Evolutionary conservation across 1,140 invertebrate species (phyloP).

Genomic region (Helicoverpa zea): DNA sequence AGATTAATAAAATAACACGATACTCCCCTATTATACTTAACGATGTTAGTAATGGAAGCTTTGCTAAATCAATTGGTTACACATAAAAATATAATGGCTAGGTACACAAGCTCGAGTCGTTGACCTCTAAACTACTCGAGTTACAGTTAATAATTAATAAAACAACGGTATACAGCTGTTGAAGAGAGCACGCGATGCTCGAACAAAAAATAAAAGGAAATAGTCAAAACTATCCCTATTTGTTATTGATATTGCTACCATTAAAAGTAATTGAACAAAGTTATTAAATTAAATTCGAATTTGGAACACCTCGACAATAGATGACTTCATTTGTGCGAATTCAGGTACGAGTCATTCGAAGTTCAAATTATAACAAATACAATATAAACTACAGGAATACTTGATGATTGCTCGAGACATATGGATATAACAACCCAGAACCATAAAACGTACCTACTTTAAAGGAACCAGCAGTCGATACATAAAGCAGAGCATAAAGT

Average conservation of each 20-base stretch:
- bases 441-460: too few relatives aligned
- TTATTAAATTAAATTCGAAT: neutral
- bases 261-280: neutral
- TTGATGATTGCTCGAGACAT: too few relatives aligned
- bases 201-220: slow-evolving; percentile 42
- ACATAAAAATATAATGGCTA: slow-evolving; percentile 67
- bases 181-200: slow-evolving; percentile 54
- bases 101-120: slow-evolving; percentile 59
- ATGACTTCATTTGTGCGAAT: neutral
- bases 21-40: slow-evolving; percentile 13
- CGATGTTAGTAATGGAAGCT: slow-evolving; percentile 32
- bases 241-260: neutral
- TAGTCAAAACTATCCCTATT: neutral
- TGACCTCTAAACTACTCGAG: slow-evolving; percentile 70
- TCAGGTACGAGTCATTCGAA: neutral
- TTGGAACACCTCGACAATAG: neutral
- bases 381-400: too few relatives aligned
- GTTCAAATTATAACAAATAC: neutral
- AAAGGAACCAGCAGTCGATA: too few relatives aligned
- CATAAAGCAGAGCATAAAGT: neutral
- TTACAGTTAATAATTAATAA: slow-evolving; percentile 76
- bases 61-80: slow-evolving; percentile 69
- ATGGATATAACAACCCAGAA: too few relatives aligned
- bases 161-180: slow-evolving; percentile 64
- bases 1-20: slow-evolving; percentile 27